Evolutionary conservation across 2,113 vertebrate genomes (phyloP), one percentile per base, ranked within the genome.

Genomic region (Burhinus bistriatus): DNA sequence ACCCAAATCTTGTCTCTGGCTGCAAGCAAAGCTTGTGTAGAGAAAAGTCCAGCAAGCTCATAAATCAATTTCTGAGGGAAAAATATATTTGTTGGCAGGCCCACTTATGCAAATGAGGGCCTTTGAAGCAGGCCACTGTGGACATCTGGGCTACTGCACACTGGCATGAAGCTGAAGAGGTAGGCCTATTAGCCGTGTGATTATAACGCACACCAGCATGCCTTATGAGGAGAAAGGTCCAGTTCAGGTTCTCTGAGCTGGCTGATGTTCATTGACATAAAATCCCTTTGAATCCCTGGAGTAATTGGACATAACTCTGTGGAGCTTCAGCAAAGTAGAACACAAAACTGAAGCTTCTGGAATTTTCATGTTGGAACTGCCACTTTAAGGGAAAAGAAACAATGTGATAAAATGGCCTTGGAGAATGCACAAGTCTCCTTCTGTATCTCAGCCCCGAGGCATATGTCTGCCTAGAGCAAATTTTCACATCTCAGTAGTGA

Each of bases 401-500:
- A 36, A 65, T 58, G 83, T 49, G 83, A 90, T 58, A 54, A 93
- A 87, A 83, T 40, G 38, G 51, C 77, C n/a, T 70, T 71, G 11
- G 64, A 87, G 69, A 79, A 19, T 62, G 36, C 36, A 69, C 23
- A 69, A 71, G 16, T 18, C 21, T 85, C 57, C 22, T 69, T 40
- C 59, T 30, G n/a, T 49, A 62, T 40, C 68, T 82, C 9, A 85
- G 58, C 73, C 81, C 73, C 0, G 0, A 87, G 87, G 77, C 69
- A 49, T 44, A 40, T 69, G 52, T 72, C 80, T 94, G 90, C 71
- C 61, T 83, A 78, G 16, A 45, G 84, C 86, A 93, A 91, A 78
- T 68, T 91, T 95, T 90, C 72, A 82, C 54, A 82, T 69, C 32
- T 84, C 83, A 69, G 38, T 61, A 93, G 86, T 86, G 27, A 94